These are phyloP conservation scores for Macropis europaea DNA, from an alignment of 2,888 invertebrate species.

Conservation along the genomic window DNA sequence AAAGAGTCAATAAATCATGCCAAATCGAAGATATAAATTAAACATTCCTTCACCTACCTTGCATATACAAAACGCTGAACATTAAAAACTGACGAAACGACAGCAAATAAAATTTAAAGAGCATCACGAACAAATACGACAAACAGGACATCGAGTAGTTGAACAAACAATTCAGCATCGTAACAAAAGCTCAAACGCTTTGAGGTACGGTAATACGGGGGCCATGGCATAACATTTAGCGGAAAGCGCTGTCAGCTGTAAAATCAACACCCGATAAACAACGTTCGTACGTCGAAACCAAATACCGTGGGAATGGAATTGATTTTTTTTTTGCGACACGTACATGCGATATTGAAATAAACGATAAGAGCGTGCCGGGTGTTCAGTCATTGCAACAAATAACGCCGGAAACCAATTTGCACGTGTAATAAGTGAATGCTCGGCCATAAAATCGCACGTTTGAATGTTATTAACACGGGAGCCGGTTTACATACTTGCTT, in stretches of 20 bases:
- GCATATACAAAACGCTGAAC: background rate
- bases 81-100: background rate
- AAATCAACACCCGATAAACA: background rate
- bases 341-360: background rate
- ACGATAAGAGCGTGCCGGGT: background rate
- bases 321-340: conserved; percentile 1
- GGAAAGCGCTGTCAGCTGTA: background rate
- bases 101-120: background rate
- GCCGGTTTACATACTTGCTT: conserved; percentile 4
- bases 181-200: background rate
- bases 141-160: background rate
- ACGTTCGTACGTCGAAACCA: background rate
- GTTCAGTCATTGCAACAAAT: background rate
- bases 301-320: conserved; percentile 4
- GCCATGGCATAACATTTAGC: background rate
- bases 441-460: background rate
- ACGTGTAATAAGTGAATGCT: background rate
- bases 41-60: background rate
- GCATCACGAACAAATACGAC: background rate
- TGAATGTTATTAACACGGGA: conserved; percentile 6
- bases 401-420: conserved; percentile 11
- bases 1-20: conserved; percentile 13
- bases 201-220: too few relatives aligned
- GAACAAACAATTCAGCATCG: background rate
- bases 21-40: conserved; percentile 11